phyloP scores from a whole-genome alignment of 2,888 invertebrate species.

The Euclidia mi region DNA sequence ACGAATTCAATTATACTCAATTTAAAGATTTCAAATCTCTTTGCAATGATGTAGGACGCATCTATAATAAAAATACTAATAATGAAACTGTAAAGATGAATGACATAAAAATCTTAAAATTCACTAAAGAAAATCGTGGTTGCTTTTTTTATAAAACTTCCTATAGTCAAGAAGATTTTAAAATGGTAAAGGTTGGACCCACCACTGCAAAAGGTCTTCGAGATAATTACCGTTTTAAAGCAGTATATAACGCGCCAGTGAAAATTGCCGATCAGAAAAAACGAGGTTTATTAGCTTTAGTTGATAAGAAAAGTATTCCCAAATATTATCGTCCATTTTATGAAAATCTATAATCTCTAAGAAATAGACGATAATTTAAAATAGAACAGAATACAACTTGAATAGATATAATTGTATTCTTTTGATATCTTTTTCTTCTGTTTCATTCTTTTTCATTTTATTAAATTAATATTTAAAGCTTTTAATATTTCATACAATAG shows the following conservation, averaged over 20 bases:
- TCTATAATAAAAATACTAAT: slow-evolving; percentile 7
- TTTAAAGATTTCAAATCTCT: slow-evolving; percentile 16
- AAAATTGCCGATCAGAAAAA: slow-evolving; percentile 13
- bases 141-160: slow-evolving; percentile 14
- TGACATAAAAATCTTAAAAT: slow-evolving; percentile 12
- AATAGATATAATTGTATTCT: neutral
- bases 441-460: slow-evolving; percentile 4
- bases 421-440: neutral
- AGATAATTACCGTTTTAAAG: slow-evolving; percentile 15
- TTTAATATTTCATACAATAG: slow-evolving; percentile 1
- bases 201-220: slow-evolving; percentile 15
- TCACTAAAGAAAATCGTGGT: slow-evolving; percentile 10
- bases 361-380: slow-evolving; percentile 1
- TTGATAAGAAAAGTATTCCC: slow-evolving; percentile 14
- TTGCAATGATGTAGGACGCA: slow-evolving; percentile 11
- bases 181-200: slow-evolving; percentile 15
- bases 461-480: neutral
- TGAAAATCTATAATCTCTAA: slow-evolving; percentile 2
- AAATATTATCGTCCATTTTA: slow-evolving; percentile 3
- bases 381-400: slow-evolving; percentile 4
- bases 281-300: slow-evolving; percentile 13
- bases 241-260: no score
- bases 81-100: slow-evolving; percentile 15
- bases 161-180: slow-evolving; percentile 12
- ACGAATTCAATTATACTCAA: no score